phyloP scores from a whole-genome alignment of 2,113 vertebrate genomes.

The Calidris pugnax region DNA sequence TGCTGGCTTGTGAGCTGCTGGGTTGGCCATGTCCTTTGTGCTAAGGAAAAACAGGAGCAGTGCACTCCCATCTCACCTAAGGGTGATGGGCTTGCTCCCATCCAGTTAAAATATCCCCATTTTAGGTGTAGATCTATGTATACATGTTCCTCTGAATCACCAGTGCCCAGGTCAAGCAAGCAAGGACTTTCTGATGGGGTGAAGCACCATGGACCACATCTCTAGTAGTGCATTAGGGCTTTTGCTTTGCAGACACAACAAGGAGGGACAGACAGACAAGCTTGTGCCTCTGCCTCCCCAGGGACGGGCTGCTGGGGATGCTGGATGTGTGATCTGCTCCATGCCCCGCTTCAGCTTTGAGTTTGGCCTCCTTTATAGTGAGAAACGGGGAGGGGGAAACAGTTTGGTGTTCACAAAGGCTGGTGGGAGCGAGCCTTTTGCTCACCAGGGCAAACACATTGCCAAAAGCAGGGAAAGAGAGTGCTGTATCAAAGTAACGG shows the following conservation, averaged over 20 bases:
- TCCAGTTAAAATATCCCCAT: background rate
- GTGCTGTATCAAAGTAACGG: accelerated
- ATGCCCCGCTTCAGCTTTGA: background rate
- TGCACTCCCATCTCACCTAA: background rate
- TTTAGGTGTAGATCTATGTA: background rate
- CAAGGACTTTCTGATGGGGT: background rate
- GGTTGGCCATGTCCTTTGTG: background rate
- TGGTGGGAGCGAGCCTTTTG: background rate
- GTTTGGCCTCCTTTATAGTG: background rate
- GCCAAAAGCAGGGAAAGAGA: background rate
- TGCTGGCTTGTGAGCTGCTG: background rate
- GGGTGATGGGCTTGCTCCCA: background rate
- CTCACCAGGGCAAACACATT: background rate
- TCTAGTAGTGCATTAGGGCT: background rate
- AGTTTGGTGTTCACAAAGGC: background rate
- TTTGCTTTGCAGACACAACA: background rate
- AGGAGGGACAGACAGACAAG: background rate
- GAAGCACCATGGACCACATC: background rate
- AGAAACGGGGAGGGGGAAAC: background rate
- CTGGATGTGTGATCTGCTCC: background rate
- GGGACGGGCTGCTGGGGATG: background rate
- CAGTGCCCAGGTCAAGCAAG: background rate
- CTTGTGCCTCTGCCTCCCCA: background rate
- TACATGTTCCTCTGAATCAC: background rate
- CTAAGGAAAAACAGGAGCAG: background rate